Evolutionary conservation across 2,797 vertebrate genomes (phyloP), one percentile per base, ranked within the genome.

Genomic region (Onychomys leucogaster): DNA sequence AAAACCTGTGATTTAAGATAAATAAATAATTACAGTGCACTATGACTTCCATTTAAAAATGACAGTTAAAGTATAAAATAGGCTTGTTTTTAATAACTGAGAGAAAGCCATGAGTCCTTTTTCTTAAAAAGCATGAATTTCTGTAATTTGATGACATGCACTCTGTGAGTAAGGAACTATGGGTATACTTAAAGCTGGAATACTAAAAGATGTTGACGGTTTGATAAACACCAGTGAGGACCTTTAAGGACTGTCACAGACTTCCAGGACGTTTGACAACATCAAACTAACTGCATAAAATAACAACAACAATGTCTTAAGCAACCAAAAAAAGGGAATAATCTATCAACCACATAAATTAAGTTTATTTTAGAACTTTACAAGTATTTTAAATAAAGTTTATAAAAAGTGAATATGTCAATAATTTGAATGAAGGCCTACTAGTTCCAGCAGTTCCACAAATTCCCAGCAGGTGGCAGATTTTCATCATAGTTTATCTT

Each of bases 341-440:
- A 88, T 75, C 41, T 27, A 87, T 65, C 71, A 87, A 46, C 93
- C 77, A 85, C 11, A 95, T 67, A 95, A 96, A n/a, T 90, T 89
- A 91, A 84, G 76, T 37, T 89, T 95, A 94, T 83, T 94, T 67
- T 34, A 91, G 63, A 94, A 95, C 32, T 77, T 90, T 52, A 89
- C n/a, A 81, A 80, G 65, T 91, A 37, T 75, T 96, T 97, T 96
- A 97, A 97, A 95, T 96, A 67, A 78, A 46, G 83, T 61, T 59
- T 92, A 81, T 71, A 57, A 59, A 94, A 97, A 95, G 84, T 96
- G 96, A 52, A 93, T 63, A 86, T 16, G 95, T 95, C 65, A 95
- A 71, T 94, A 92, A 96, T 71, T 52, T 93, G 59, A 41, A 89
- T 29, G 69, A 83, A 95, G 29, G 84, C 95, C 78, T 76, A 78